Evolutionary conservation across 2,113 vertebrate genomes (phyloP).

Genomic region (Perccottus glenii): DNA sequence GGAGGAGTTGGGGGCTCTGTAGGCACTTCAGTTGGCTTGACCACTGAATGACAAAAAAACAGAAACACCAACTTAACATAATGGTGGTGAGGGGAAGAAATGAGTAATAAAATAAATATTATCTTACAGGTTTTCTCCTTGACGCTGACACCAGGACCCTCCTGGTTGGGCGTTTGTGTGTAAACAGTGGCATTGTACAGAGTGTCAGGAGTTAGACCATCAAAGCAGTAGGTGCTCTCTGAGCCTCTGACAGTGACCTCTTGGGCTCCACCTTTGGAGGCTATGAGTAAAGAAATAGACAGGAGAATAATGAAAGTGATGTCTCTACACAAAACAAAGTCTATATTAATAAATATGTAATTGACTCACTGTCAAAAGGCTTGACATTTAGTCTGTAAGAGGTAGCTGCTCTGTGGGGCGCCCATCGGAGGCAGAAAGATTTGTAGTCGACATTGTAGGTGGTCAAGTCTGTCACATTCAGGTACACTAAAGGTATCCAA

Average conservation of each 20-base stretch:
- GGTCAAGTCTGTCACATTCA: constrained; percentile 91
- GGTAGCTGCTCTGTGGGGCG: constrained; percentile 90
- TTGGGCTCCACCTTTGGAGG: constrained; percentile 82
- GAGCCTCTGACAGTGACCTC: constrained; percentile 92
- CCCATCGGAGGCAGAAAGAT: constrained; percentile 90
- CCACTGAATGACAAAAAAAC: constrained; percentile 75
- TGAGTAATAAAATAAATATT: background rate
- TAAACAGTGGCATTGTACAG: constrained; percentile 89
- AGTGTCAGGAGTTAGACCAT: constrained; percentile 87
- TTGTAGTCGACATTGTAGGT: constrained; percentile 91
- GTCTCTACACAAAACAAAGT: background rate
- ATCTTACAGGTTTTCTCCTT: constrained; percentile 89
- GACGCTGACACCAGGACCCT: constrained; percentile 89
- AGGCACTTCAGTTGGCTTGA: constrained; percentile 91
- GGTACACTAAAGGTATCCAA: constrained; percentile 84
- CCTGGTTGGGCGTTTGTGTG: constrained; percentile 93
- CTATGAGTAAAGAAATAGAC: constrained; percentile 38
- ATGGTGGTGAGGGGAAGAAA: background rate
- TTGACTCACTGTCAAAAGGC: constrained; percentile 85
- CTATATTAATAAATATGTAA: background rate
- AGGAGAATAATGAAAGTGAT: background rate
- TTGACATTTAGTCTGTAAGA: constrained; percentile 94
- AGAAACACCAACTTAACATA: background rate
- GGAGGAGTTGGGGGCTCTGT: constrained; percentile 90
- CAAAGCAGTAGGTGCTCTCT: constrained; percentile 90